Percentiles rank a stretch among this genome's conserved stretches.
These are phyloP conservation scores for Xiphophorus hellerii DNA, from an alignment of 2,113 vertebrate genomes.

Conservation along the genomic window DNA sequence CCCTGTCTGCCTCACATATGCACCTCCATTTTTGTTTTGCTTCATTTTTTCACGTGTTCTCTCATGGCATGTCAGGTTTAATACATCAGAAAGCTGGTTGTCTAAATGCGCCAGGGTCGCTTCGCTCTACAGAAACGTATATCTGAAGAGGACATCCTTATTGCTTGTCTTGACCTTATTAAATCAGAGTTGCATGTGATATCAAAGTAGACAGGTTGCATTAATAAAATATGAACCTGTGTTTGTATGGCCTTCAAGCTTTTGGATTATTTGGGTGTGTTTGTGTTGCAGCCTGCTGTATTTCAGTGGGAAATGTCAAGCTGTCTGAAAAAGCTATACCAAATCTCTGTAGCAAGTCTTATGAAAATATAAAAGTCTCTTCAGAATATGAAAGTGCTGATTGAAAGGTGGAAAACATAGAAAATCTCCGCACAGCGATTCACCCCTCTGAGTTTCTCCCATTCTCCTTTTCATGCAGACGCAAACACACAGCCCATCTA, in stretches of 20 bases:
- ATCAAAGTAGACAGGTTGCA: too few relatives aligned
- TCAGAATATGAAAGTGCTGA: slow-evolving; percentile 38
- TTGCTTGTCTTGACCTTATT: too few relatives aligned
- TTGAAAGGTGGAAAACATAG: slow-evolving; percentile 49
- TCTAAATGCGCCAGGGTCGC: too few relatives aligned
- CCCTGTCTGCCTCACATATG: too few relatives aligned
- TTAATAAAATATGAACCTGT: background rate
- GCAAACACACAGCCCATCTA: slow-evolving; percentile 9
- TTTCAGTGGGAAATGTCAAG: slow-evolving; percentile 52
- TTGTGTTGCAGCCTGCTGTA: slow-evolving; percentile 34
- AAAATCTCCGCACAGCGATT: slow-evolving; percentile 6
- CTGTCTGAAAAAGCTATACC: slow-evolving; percentile 42
- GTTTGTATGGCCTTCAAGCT: background rate
- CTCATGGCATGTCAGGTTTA: too few relatives aligned
- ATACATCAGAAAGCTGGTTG: too few relatives aligned
- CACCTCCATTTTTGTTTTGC: too few relatives aligned
- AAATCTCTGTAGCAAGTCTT: slow-evolving; percentile 33
- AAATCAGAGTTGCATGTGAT: too few relatives aligned
- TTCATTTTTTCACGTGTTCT: too few relatives aligned
- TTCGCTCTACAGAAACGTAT: too few relatives aligned
- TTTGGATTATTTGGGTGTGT: slow-evolving; percentile 7
- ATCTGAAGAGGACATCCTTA: too few relatives aligned
- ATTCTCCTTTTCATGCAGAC: background rate
- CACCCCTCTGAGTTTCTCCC: background rate
- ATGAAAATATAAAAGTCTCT: slow-evolving; percentile 30